These are phyloP conservation scores for Triplophysa tibetana DNA, from an alignment of 2,113 vertebrate genomes.

Conservation along the genomic window DNA sequence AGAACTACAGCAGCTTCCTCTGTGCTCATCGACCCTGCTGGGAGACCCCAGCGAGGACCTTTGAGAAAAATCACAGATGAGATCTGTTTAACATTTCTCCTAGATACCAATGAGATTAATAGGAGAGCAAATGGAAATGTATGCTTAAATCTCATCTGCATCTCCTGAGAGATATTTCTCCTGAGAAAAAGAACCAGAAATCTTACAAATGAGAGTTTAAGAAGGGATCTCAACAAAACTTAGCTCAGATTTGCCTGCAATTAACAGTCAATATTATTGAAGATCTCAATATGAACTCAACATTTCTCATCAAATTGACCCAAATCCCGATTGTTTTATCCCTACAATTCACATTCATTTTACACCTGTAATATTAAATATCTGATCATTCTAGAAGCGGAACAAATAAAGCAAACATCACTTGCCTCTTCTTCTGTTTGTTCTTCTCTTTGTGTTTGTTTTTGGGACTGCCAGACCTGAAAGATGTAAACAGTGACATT, in stretches of 20 bases:
- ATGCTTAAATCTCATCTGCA: too few species aligned
- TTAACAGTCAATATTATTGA: too few species aligned
- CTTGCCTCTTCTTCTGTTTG: constrained; percentile 94
- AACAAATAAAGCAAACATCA: background rate
- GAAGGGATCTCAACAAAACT: too few species aligned
- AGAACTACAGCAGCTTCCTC: constrained; percentile 89
- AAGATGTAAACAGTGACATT: constrained; percentile 36
- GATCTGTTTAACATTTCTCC: too few species aligned
- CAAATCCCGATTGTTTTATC: too few species aligned
- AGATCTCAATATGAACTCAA: too few species aligned
- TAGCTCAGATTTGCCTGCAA: too few species aligned
- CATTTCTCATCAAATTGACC: too few species aligned
- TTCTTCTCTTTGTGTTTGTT: constrained; percentile 96
- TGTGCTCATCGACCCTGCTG: constrained; percentile 79
- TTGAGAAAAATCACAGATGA: constrained; percentile 42
- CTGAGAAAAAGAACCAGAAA: too few species aligned
- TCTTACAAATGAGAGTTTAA: too few species aligned
- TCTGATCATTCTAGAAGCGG: constrained; percentile 37
- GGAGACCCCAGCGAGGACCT: constrained; percentile 88
- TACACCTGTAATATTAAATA: background rate
- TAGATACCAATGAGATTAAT: constrained; percentile 32
- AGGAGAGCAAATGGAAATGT: too few species aligned
- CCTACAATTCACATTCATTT: background rate
- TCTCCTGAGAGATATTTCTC: too few species aligned
- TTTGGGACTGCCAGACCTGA: constrained; percentile 90